Base-by-base conservation (phyloP, 2,113 vertebrate species). In the Oryzias melastigma region DNA sequence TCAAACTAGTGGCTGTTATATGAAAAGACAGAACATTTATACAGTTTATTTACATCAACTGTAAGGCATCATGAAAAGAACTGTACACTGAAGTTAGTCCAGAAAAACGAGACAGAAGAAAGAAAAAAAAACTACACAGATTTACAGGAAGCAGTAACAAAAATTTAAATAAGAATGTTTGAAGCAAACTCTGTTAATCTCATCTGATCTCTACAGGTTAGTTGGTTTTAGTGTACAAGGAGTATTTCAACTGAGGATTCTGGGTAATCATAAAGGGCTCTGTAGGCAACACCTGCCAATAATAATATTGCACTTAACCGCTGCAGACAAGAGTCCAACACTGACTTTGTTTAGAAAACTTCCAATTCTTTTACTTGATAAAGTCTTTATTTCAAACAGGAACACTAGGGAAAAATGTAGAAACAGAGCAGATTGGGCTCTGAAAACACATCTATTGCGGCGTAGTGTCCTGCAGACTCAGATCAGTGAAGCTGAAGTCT, bases 1-100 rank as follows among this genome's bases (percentile, higher is more conserved):
- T 87, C 78, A 62, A 75, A 74, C 81, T 80, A 67, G 83, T 73
- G 76, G 51, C 78, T 62, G 65, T 73, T 82, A 75, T 85, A 85
- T 74, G 84, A 84, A 85, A 84, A 88, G 57, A 77, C 73, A 50
- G 4, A 63, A 59, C 40, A 45, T 71, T 79, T 87, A 61, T 83
- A 85, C 82, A 86, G 67, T 77, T 83, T 82, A 87, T 89, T 69
- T 85, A 89, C 85, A 87, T 29, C 42, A 71, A 72, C 66, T 75
- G 68, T 85, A 82, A 85, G 80, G 77, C 78, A 58, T 81, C 52
- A 75, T 75, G 83, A 68, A 65, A 72, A 57, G 67, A 63, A 55
- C 71, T 78, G 66, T 80, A 82, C 77, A 81, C 15, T 52, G 45
- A 81, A 75, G 64, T 35, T 35, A 35, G 35, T 35, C 35, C 35